Evolutionary conservation across 2,797 vertebrate species (phyloP).

Genomic region (Carcharodon carcharias): DNA sequence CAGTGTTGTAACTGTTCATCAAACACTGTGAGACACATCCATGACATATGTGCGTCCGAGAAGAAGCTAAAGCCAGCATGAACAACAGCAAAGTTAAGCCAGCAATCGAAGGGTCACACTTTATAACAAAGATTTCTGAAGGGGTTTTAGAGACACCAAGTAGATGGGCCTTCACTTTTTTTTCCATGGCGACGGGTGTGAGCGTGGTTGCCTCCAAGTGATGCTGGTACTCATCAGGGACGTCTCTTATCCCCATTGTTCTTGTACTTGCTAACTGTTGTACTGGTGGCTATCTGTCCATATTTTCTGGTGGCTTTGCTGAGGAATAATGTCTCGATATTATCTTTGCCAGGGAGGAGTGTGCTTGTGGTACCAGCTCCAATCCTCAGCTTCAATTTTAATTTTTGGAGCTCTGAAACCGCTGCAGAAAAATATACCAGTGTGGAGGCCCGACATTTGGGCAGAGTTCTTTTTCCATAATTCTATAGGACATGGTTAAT

Average conservation of each 20-base stretch:
- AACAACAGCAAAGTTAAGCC: neutral
- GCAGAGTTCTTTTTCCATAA: too few species aligned
- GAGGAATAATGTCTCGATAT: too few species aligned
- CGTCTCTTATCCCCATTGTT: neutral
- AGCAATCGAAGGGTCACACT: neutral
- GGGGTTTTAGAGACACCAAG: neutral
- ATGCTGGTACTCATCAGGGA: neutral
- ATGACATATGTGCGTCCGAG: too few species aligned
- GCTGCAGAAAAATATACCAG: too few species aligned
- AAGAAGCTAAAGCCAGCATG: neutral
- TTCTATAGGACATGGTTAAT: too few species aligned
- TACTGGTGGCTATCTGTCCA: neutral
- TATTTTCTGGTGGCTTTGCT: neutral
- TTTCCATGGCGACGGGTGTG: neutral
- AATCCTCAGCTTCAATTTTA: too few species aligned
- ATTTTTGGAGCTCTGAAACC: too few species aligned
- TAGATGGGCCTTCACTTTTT: neutral
- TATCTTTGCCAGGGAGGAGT: too few species aligned
- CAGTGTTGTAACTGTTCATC: neutral
- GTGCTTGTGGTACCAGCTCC: too few species aligned
- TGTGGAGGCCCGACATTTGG: too few species aligned
- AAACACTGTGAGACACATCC: neutral
- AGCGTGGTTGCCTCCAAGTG: too few species aligned
- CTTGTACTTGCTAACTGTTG: neutral
- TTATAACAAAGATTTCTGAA: neutral